These are phyloP conservation scores for Saiga tatarica DNA, from an alignment of 2,113 vertebrate genomes.

Conservation along the genomic window DNA sequence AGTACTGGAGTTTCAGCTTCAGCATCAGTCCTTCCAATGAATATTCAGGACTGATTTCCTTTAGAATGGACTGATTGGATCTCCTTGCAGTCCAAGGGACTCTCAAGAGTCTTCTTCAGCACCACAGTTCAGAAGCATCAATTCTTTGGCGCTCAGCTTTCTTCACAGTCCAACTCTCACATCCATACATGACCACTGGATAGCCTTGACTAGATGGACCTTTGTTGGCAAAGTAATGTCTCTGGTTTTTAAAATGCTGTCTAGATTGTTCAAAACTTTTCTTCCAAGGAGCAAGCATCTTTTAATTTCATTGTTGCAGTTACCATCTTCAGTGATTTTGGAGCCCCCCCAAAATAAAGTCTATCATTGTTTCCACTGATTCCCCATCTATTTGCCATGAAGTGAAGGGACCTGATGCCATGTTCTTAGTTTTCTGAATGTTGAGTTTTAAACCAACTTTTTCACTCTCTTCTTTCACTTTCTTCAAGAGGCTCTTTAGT, in stretches of 20 bases:
- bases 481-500: not conserved
- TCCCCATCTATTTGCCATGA: not conserved
- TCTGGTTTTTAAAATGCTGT: not conserved
- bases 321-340: not conserved
- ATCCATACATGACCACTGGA: not conserved
- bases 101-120: not conserved
- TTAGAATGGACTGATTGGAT: not conserved
- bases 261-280: not conserved
- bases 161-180: not conserved
- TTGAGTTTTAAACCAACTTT: not conserved
- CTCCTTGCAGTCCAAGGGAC: not conserved
- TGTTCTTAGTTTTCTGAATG: not conserved
- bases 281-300: not conserved
- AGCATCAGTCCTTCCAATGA: not conserved
- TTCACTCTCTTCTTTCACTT: not conserved
- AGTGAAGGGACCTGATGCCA: not conserved
- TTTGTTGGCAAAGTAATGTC: not conserved
- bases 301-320: not conserved
- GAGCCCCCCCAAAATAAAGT: not conserved
- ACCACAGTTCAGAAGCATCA: not conserved
- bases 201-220: not conserved
- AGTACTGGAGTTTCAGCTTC: not conserved
- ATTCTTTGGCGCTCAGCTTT: fast-evolving
- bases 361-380: not conserved
- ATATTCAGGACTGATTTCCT: not conserved